Base-by-base conservation (phyloP, 1,140 invertebrate genomes). In the Calephelis nemesis region DNA sequence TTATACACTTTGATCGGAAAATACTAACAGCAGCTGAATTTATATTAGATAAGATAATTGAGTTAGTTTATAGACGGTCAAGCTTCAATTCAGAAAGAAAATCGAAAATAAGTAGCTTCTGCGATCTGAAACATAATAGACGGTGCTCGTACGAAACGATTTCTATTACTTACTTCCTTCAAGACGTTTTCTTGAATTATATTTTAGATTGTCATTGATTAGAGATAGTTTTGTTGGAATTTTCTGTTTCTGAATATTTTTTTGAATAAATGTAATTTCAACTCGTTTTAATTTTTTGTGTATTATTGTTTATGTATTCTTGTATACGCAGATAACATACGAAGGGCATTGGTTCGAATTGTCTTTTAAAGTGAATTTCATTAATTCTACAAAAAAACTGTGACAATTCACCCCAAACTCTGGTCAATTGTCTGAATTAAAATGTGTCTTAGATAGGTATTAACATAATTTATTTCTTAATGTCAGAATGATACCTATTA, bases 81-180 rank as follows among this genome's bases (percentile, higher is more conserved):
- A 63, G 70, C 54, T 60, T 40, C 76, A 82, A 82, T 84, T 81
- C 81, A 80, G 76, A 79, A 82, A 77, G 74, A 69, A 72, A 84
- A 80, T 83, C 78, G 76, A 82, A 81, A 63, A 80, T 79, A 76
- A 83, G 74, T 75, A 79, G 79, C 73, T 76, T 78, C 72, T 76
- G 70, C 69, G 69, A 65, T 71, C 75, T 76, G 69, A 65, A 82
- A 85, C 71, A 79, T 84, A 84, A 84, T 84, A 80, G 81, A 77
- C 78, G 76, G 76, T 75, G 72, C 73, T 78, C 74, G 73, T 67
- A 81, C 75, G 75, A 78, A 83, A 85, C 77, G 79, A 78, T 83
- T 85, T 82, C 81, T 81, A 78, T 85, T 78, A 78, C 76, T 82
- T 83, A 83, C 80, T 83, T 76, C 78, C 75, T 82, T 72, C 69